Conservation (phyloP, 2,888 invertebrate species). For the Hydrotaea cyrtoneurina region DNA sequence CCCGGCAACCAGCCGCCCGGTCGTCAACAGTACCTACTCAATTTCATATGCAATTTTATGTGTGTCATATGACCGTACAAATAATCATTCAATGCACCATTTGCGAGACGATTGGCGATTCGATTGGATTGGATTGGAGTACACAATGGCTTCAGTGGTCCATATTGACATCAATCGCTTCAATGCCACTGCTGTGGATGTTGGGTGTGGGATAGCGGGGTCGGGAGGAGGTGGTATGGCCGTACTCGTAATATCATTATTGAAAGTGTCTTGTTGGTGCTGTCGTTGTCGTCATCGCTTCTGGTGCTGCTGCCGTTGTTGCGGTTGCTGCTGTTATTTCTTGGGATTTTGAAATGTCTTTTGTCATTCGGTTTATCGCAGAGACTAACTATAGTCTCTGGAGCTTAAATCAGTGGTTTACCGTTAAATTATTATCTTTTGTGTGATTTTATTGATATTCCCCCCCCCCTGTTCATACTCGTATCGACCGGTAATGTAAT, state of each 20-base stretch:
- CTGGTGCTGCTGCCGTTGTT: neutral
- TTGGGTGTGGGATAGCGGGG: no score
- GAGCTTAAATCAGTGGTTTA: conserved; percentile 53
- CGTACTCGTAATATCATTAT: conserved; percentile 53
- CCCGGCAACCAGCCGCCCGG: conserved; percentile 57
- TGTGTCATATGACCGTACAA: conserved; percentile 73
- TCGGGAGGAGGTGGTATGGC: neutral
- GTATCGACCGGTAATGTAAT: conserved; percentile 6
- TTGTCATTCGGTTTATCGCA: conserved; percentile 42
- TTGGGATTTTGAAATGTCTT: conserved; percentile 38
- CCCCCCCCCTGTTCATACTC: neutral
- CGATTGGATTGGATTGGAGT: neutral
- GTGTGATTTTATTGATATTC: conserved; percentile 39
- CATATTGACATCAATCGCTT: neutral
- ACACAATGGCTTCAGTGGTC: neutral
- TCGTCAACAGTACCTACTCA: conserved; percentile 50
- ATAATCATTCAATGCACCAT: conserved; percentile 70
- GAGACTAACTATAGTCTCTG: conserved; percentile 33
- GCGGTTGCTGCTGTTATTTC: neutral
- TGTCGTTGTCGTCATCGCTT: neutral
- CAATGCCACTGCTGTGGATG: neutral
- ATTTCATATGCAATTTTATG: conserved; percentile 77
- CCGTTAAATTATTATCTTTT: conserved; percentile 59
- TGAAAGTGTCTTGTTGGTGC: conserved; percentile 55
- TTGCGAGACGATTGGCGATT: neutral